phyloP scores from a whole-genome alignment of 2,888 invertebrate genomes.

The Podabrus alpinus region DNA sequence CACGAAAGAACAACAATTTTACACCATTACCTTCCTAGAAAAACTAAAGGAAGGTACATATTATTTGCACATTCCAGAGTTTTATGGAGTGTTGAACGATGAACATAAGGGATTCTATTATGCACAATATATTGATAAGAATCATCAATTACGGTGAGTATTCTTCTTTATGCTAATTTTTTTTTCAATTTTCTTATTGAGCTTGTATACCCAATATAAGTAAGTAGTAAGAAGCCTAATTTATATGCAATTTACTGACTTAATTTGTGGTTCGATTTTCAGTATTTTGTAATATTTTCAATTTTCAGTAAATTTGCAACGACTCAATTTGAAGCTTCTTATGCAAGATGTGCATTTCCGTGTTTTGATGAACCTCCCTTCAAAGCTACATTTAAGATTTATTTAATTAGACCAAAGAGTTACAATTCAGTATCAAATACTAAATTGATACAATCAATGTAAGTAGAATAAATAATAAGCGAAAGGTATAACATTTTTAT shows the following conservation, averaged over 20 bases:
- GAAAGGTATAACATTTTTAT: too few relatives aligned
- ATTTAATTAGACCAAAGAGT: conserved; percentile 60
- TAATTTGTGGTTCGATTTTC: too few relatives aligned
- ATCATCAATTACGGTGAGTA: background rate
- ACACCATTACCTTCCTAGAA: background rate
- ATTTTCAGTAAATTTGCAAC: conserved; percentile 56
- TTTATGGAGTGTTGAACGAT: background rate
- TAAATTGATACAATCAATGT: background rate
- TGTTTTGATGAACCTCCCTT: conserved; percentile 69
- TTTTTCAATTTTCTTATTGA: background rate
- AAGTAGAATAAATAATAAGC: too few relatives aligned
- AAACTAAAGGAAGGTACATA: background rate
- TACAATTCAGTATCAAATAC: conserved; percentile 35
- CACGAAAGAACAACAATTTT: background rate
- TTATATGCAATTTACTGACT: too few relatives aligned
- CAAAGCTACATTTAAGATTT: conserved; percentile 58
- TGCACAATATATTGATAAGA: background rate
- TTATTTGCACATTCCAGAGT: background rate
- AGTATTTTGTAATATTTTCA: background rate
- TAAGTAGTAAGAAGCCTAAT: too few relatives aligned
- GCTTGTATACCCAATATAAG: too few relatives aligned
- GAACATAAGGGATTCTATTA: background rate
- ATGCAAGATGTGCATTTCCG: conserved; percentile 73
- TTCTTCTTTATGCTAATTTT: background rate
- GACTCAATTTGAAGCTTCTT: conserved; percentile 68